Conservation (phyloP, 2,113 vertebrate species). For the Gavialis gangeticus region DNA sequence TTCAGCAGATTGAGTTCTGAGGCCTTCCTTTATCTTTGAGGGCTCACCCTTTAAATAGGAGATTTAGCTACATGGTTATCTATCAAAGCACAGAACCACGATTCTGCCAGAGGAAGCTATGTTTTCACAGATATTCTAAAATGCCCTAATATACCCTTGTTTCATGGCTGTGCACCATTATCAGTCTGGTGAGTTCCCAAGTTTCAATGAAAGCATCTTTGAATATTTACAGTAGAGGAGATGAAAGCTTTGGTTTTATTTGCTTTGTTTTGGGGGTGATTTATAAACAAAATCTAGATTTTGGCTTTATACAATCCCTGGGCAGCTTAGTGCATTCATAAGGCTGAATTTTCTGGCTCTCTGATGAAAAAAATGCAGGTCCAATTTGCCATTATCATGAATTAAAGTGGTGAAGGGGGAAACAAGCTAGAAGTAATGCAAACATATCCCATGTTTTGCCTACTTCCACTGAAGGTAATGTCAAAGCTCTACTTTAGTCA, state of each 20-base stretch:
- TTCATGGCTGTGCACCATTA: neutral
- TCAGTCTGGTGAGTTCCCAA: neutral
- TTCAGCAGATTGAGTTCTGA: neutral
- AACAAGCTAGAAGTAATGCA: too few species aligned
- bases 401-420: too few species aligned
- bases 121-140: neutral
- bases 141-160: neutral
- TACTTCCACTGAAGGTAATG: too few species aligned
- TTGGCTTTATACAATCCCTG: neutral
- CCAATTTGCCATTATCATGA: neutral
- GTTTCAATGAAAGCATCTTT: neutral
- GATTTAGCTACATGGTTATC: neutral
- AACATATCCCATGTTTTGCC: too few species aligned
- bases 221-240: neutral
- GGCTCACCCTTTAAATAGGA: neutral
- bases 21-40: slow-evolving; percentile 14
- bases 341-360: neutral
- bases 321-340: neutral
- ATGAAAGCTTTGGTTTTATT: rapidly evolving
- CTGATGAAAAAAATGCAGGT: neutral
- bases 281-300: neutral
- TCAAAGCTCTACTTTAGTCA: too few species aligned
- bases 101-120: neutral
- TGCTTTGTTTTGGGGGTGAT: neutral
- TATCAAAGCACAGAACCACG: neutral